phyloP scores from a whole-genome alignment of 1,140 invertebrate species.

The Conopomorpha cramerella region DNA sequence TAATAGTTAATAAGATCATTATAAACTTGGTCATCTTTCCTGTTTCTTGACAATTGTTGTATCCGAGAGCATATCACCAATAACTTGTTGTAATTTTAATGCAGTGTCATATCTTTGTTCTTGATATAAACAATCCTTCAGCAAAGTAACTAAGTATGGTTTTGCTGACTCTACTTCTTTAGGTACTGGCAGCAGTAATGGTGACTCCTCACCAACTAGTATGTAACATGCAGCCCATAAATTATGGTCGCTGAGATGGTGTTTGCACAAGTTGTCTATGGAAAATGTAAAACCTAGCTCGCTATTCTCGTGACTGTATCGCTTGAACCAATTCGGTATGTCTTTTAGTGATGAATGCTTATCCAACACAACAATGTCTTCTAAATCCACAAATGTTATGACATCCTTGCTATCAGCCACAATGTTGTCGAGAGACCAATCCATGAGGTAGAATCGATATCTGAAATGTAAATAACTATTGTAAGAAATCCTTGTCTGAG shows the following conservation, averaged over 20 bases:
- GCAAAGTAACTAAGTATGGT: no score
- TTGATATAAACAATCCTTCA: no score
- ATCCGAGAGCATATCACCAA: no score
- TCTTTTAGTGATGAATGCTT: constrained; percentile 41
- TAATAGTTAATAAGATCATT: no score
- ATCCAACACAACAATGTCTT: constrained; percentile 41
- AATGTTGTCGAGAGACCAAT: constrained; percentile 51
- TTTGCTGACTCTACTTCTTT: constrained; percentile 22
- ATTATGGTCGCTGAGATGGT: constrained; percentile 49
- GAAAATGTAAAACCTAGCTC: constrained; percentile 38
- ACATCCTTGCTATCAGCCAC: constrained; percentile 42
- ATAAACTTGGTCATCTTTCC: no score
- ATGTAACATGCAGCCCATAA: constrained; percentile 45
- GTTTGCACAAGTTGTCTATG: constrained; percentile 41
- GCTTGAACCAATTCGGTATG: constrained; percentile 36
- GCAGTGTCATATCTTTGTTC: no score
- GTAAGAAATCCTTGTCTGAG: no score
- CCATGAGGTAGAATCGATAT: constrained; percentile 50
- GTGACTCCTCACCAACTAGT: constrained; percentile 33
- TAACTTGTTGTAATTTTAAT: no score
- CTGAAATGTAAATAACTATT: constrained; percentile 16
- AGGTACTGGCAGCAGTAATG: constrained; percentile 37
- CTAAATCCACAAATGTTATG: constrained; percentile 41
- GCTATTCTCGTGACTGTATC: constrained; percentile 25
- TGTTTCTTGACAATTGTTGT: no score